Percentiles rank a stretch among this genome's conserved stretches.
phyloP scores from a whole-genome alignment of 2,113 vertebrate species.

The Rutilus rutilus region DNA sequence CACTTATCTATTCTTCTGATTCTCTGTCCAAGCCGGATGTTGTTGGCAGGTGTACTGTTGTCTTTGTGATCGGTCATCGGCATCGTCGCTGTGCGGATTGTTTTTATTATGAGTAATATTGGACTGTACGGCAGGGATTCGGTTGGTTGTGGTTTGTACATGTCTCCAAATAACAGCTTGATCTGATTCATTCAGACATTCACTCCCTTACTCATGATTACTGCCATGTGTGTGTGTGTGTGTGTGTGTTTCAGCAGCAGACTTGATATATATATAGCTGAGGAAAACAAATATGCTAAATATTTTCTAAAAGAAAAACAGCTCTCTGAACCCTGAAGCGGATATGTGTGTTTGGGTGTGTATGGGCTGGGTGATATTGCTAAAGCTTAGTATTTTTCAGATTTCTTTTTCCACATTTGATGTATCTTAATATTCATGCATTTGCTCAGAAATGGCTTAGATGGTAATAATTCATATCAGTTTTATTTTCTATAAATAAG shows the following conservation, averaged over 20 bases:
- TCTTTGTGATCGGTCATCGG: background rate
- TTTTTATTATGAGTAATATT: constrained; percentile 22
- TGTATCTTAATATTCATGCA: background rate
- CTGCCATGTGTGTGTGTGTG: constrained; percentile 26
- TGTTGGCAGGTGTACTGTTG: constrained; percentile 2
- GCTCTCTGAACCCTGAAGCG: background rate
- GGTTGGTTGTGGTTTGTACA: background rate
- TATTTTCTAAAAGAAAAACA: background rate
- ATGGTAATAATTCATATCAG: too few species aligned
- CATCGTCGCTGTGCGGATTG: background rate
- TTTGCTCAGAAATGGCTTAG: background rate
- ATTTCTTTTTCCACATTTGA: background rate
- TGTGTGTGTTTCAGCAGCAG: constrained; percentile 3
- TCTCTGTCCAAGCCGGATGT: background rate
- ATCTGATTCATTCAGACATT: constrained; percentile 31
- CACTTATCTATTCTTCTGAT: background rate
- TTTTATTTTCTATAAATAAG: background rate
- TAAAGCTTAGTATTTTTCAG: background rate
- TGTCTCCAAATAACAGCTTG: constrained; percentile 21
- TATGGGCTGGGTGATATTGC: background rate
- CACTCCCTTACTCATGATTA: constrained; percentile 50
- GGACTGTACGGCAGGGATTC: background rate
- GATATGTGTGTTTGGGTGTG: background rate
- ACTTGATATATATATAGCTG: constrained; percentile 14
- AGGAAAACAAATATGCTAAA: constrained; percentile 15